Evolutionary conservation across 2,113 vertebrate genomes (phyloP).

Genomic region (Melanotaenia duboulayi): DNA sequence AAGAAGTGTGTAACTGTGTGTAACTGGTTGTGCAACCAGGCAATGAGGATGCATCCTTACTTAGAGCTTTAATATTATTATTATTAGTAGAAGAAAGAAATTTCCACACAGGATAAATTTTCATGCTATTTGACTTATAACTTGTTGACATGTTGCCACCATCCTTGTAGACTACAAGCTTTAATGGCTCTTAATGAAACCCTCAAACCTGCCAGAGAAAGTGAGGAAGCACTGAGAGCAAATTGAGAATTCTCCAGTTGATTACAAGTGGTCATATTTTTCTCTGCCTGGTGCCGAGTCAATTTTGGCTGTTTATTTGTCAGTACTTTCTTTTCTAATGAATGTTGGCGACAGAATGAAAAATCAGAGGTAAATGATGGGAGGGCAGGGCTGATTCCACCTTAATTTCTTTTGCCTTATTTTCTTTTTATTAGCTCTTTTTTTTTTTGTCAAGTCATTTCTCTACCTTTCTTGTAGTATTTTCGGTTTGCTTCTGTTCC

Average conservation of each 20-base stretch:
- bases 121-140: constrained; percentile 58
- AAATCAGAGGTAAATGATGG: constrained; percentile 10
- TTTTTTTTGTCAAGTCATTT: neutral
- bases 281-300: constrained; percentile 46
- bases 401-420: constrained; percentile 9
- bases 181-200: constrained; percentile 77
- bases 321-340: constrained; percentile 68
- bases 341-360: constrained; percentile 54
- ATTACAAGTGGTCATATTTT: constrained; percentile 58
- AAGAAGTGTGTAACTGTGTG: constrained; percentile 1
- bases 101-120: constrained; percentile 56
- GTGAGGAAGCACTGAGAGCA: constrained; percentile 42
- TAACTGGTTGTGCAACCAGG: neutral
- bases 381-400: constrained; percentile 9
- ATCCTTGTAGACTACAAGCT: constrained; percentile 24
- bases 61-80: neutral
- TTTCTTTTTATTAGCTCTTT: neutral
- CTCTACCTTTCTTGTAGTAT: constrained; percentile 3
- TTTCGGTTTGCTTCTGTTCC: constrained; percentile 31
- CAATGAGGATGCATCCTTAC: constrained; percentile 15
- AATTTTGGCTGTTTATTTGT: constrained; percentile 70
- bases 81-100: constrained; percentile 59
- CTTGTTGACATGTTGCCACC: constrained; percentile 28
- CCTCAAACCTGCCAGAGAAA: constrained; percentile 51
- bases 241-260: constrained; percentile 64